These are phyloP conservation scores for Amblyopsis hoosieri DNA, from an alignment of 2,797 vertebrate species.

Conservation along the genomic window DNA sequence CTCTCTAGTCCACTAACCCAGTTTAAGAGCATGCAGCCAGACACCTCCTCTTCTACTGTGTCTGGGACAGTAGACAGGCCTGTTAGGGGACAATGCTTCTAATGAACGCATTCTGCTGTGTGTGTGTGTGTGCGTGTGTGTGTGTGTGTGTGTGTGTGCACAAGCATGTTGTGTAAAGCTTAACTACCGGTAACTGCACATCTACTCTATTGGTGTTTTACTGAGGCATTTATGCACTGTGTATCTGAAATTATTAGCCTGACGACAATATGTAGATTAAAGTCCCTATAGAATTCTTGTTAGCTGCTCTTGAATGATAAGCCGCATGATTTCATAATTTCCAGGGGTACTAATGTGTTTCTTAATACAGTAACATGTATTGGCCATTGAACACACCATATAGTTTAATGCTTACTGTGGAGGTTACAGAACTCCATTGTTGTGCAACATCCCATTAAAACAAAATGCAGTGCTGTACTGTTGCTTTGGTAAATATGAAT, in stretches of 20 bases:
- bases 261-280: not conserved
- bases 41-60: constrained; percentile 72
- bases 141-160: constrained; percentile 9
- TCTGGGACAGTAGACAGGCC: constrained; percentile 73
- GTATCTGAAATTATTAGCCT: not conserved
- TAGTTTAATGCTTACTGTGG: too few species aligned
- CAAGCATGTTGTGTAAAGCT: constrained; percentile 28
- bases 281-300: constrained; percentile 1
- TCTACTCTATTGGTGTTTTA: too few species aligned
- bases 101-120: constrained; percentile 68
- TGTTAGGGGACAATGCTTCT: constrained; percentile 66
- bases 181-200: not conserved
- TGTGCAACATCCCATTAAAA: not conserved
- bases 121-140: constrained; percentile 12
- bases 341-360: too few species aligned
- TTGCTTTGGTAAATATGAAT: too few species aligned
- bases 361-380: too few species aligned
- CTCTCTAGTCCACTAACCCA: constrained; percentile 80
- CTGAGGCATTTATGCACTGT: not conserved
- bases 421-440: too few species aligned
- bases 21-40: constrained; percentile 72
- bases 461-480: constrained; percentile 5
- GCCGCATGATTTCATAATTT: too few species aligned
- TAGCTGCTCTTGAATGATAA: constrained; percentile 1
- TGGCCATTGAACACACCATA: too few species aligned